Evolutionary conservation across 2,113 vertebrate species (phyloP).

Genomic region (Alaudala cheleensis): DNA sequence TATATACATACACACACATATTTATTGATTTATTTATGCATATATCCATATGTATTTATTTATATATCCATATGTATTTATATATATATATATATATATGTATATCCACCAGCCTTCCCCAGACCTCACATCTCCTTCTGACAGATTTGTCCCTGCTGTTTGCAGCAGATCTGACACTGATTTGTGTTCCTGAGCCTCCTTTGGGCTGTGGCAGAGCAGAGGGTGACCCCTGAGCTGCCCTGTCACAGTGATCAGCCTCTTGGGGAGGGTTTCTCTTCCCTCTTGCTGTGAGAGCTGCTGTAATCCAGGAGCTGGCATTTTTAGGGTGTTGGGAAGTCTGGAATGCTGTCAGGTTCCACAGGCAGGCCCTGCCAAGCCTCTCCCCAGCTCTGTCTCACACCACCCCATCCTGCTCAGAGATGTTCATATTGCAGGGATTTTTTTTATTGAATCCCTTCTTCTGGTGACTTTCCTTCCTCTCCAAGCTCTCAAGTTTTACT

Average conservation of each 20-base stretch:
- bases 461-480: not conserved
- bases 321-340: not conserved
- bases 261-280: not conserved
- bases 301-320: not conserved
- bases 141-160: not conserved
- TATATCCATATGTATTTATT: too few species aligned
- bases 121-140: not conserved
- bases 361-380: not conserved
- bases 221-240: not conserved
- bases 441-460: not conserved
- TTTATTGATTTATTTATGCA: too few species aligned
- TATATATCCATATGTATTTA: too few species aligned
- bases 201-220: not conserved
- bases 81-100: too few species aligned
- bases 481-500: rapidly evolving
- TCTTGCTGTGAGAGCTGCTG: not conserved
- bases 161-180: not conserved
- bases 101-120: not conserved
- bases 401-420: not conserved
- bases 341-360: rapidly evolving
- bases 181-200: not conserved
- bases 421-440: not conserved
- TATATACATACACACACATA: too few species aligned
- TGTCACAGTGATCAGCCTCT: not conserved
- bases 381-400: not conserved